Conservation (phyloP, 30 jellyfish, hydroid and myxozoan genomes). For the Aurelia aurita region DNA sequence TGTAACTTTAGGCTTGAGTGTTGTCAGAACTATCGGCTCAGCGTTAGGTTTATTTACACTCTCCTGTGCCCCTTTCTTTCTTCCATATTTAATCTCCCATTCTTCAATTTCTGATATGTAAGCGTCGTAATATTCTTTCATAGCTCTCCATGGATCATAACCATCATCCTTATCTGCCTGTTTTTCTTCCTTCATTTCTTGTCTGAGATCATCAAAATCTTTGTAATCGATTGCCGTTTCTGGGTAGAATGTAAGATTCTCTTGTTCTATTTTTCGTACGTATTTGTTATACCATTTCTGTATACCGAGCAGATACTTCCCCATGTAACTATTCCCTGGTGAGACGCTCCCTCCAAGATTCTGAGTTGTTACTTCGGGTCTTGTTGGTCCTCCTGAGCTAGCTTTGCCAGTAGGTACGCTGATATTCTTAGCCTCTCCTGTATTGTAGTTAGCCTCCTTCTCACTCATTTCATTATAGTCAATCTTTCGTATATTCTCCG, state of each 20-base stretch:
- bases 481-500: not conserved
- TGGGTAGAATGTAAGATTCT: constrained; percentile 72
- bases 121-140: constrained; percentile 67
- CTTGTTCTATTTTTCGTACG: constrained; percentile 44
- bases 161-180: constrained; percentile 54
- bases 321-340: constrained; percentile 50
- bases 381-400: not conserved
- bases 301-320: constrained; percentile 31
- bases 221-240: constrained; percentile 38
- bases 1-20: constrained; percentile 40
- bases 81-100: constrained; percentile 66
- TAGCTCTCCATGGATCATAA: constrained; percentile 77
- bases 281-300: constrained; percentile 73
- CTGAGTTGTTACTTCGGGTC: not conserved
- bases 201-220: constrained; percentile 30
- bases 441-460: constrained; percentile 1
- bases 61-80: constrained; percentile 57
- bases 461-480: not conserved
- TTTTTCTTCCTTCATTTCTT: constrained; percentile 58
- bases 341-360: constrained; percentile 33
- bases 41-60: constrained; percentile 52
- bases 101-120: constrained; percentile 52
- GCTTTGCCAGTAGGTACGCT: constrained; percentile 16
- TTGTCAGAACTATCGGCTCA: constrained; percentile 4
- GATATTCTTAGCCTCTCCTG: not conserved